Percentiles rank a stretch among this genome's conserved stretches.
Evolutionary conservation across 1,140 invertebrate genomes (phyloP).

Genomic region (Achatina immaculata): DNA sequence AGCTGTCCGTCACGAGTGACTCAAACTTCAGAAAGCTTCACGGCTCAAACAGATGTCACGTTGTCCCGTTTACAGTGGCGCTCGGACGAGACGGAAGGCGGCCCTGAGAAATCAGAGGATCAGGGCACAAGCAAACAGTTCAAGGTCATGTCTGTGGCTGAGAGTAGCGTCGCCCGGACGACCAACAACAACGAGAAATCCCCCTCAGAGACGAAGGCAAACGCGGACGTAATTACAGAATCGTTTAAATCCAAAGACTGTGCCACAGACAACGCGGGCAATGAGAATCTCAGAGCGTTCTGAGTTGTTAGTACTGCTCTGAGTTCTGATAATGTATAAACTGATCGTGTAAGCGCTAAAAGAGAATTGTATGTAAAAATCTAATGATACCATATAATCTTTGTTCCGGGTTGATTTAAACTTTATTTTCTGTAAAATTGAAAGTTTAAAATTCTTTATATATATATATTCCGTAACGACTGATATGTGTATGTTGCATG

Average conservation of each 20-base stretch:
- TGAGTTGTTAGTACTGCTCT: neutral
- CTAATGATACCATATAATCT: too few species aligned
- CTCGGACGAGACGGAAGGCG: neutral
- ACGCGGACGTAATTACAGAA: constrained; percentile 6
- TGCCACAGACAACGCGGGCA: neutral
- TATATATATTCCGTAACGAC: too few species aligned
- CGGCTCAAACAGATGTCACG: neutral
- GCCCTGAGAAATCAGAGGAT: neutral
- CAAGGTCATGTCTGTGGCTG: neutral
- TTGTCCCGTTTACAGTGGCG: neutral
- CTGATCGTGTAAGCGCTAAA: too few species aligned
- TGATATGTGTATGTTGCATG: too few species aligned
- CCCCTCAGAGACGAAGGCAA: neutral
- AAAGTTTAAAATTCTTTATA: too few species aligned
- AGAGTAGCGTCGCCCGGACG: neutral
- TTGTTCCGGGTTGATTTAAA: too few species aligned
- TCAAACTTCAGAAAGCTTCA: too few species aligned
- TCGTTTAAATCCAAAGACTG: constrained; percentile 10
- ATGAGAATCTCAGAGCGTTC: neutral
- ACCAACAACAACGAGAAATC: constrained; percentile 14
- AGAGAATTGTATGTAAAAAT: too few species aligned
- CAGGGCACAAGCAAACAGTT: neutral
- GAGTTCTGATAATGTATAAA: too few species aligned
- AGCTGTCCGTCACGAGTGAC: neutral
- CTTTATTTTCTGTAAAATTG: too few species aligned